A percentile compares a stretch with the other conserved stretches of the same genome.
phyloP scores from a whole-genome alignment of 2,797 vertebrate genomes.

The Acrossocheilus fasciatus region DNA sequence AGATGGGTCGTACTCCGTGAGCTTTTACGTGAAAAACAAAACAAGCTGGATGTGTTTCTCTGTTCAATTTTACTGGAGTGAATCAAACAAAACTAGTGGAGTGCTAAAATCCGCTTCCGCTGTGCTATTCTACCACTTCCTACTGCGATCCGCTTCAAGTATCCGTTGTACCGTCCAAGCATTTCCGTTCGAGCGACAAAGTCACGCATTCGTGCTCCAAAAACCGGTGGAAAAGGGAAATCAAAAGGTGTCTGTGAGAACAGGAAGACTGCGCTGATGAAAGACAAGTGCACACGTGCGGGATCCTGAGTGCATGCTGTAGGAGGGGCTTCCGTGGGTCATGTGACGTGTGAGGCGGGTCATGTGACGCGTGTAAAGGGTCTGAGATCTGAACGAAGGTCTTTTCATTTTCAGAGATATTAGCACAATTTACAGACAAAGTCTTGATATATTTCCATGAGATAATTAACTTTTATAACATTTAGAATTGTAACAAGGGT shows the following conservation, averaged over 20 bases:
- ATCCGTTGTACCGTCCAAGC: slow-evolving; percentile 2
- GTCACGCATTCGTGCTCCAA: background rate
- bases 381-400: slow-evolving; percentile 4
- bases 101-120: background rate
- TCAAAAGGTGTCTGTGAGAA: slow-evolving; percentile 29
- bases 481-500: slow-evolving; percentile 73
- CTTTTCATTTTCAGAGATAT: slow-evolving; percentile 72
- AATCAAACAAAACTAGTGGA: background rate
- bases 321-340: background rate
- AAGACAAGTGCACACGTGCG: slow-evolving; percentile 63
- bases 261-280: slow-evolving; percentile 58
- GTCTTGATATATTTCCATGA: slow-evolving; percentile 78
- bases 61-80: slow-evolving; percentile 8
- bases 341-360: slow-evolving; percentile 2
- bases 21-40: background rate
- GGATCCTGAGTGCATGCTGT: slow-evolving; percentile 63
- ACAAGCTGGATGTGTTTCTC: background rate
- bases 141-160: background rate
- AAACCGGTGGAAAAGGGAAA: background rate
- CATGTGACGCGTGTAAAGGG: slow-evolving; percentile 39
- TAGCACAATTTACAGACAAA: slow-evolving; percentile 77
- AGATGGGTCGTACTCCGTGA: background rate
- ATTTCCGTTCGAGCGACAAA: background rate
- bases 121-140: slow-evolving; percentile 33
- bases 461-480: slow-evolving; percentile 74